Base-by-base conservation (phyloP, 2,888 invertebrate species). In the Agonopterix arenella region DNA sequence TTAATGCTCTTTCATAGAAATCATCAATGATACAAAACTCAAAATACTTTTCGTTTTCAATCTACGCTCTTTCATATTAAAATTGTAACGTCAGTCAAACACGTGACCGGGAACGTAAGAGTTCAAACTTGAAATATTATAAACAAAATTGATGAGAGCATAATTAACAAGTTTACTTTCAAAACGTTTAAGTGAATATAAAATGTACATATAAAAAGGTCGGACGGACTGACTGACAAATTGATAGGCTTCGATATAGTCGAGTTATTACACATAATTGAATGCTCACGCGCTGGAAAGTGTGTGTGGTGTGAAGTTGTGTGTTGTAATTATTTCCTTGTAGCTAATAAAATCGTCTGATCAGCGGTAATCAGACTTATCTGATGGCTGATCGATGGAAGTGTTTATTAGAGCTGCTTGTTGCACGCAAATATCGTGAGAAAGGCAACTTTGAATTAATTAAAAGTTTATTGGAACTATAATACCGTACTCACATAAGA, bases 81-180 rank as follows among this genome's bases (percentile, higher is more conserved):
- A 71, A 73, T 74, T 73, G 71, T 73, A 75, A 70, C 72, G 78
- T 80, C 79, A 77, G 61, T 76, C 74, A 74, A 63, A 61, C 58
- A 58, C 59, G 57, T 65, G 59, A 56, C 45, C 54, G 46, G 38
- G 50, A 48, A 55, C 52, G 62, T 49, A 48, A 59, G 53, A 59
- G 61, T 61, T 58, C 59, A 60, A 62, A 59, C 58, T 60, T 69
- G 73, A 76, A 73, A 76, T 73, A 78, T 74, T 70, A 70, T 64
- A 73, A 67, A 73, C 70, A 64, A 70, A 75, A 80, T 80, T 70
- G 75, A 84, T 76, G 76, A 70, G 73, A 72, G 64, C 71, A 65
- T 79, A 81, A 83, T 83, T 83, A 83, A 82, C 79, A 74, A 78
- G 80, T 75, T 76, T 68, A 73, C 81, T 85, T 84, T 84, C 82